Base-by-base conservation (phyloP, 2,888 invertebrate species). In the Apamea anceps region DNA sequence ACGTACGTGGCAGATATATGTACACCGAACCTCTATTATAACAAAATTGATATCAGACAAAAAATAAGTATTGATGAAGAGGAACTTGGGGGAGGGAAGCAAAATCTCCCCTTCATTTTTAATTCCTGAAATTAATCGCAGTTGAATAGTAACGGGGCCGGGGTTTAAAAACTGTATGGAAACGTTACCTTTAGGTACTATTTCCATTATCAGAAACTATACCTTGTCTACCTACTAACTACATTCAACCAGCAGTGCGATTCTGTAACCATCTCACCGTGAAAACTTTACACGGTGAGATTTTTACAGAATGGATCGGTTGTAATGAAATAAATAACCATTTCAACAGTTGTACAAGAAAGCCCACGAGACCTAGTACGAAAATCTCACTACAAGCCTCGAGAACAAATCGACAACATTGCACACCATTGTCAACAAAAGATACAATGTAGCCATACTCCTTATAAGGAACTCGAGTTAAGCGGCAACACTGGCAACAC, bases 351-450 rank as follows among this genome's bases (percentile, higher is more conserved):
- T 18, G 12, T 5, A 66, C 75, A 67, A 28, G 57, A 67, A 51
- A 68, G 67, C 45, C 32, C 32, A 37, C 63, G 21, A 48, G 18
- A 74, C 25, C 25, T 25, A 7, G 65, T 81, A 60, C 15, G 54
- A 65, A 82, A 75, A 82, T 28, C 65, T 71, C 60, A 71, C 78
- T 78, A 84, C 79, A 79, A 81, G 79, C 8, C 71, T 72, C 62
- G 60, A 62, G 51, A 84, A 84, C 80, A 84, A 72, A 84, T 79
- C 62, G 28, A 84, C 66, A 84, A 79, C 28, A 79, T 84, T 84
- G 72, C 72, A 85, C 67, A 84, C 78, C 54, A 79, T 79, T 84
- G 72, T 79, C 37, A 79, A 85, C 67, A 82, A 68, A 72, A 67
- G 54, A 63, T 62, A 79, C 62, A 79, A 63, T 80, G 70, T 85